Base-by-base conservation (phyloP, 2,113 vertebrate genomes). In the Scartelaos histophorus region DNA sequence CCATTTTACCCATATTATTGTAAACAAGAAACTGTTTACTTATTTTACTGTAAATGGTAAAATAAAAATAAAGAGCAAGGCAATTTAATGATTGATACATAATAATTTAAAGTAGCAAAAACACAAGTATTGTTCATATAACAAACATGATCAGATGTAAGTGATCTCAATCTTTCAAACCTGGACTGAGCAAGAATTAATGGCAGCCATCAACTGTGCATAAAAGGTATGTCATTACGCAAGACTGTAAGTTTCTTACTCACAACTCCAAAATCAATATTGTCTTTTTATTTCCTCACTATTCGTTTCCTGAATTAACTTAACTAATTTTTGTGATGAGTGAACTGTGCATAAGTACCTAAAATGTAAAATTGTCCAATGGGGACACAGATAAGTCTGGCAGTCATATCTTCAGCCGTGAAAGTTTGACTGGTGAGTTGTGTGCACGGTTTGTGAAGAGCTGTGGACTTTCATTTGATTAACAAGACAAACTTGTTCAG, bases 201-300 rank as follows among this genome's bases (percentile, higher is more conserved):
- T 84, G 57, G 60, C 54, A 74, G 66, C 34, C 29, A 76, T 29
- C 67, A 58, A 76, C 56, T 74, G 47, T 88, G 86, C 81, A 71
- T 76, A 67, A 75, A 69, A 86, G 79, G 74, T 81, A 85, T 88
- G 79, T 74, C 62, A 85, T 87, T 80, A 75, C 60, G 38, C 38
- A 43, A 43, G 38, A 43, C 38, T 38, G 38, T 7, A 70, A 58
- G 7, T 71, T 72, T 29, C 67, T 43, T 24, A 43, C 46, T 24
- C 58, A 21, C 60, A 69, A 54, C 67, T n/a, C 2, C 2, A 69
- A 72, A 57, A 47, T 67, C 35, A 61, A 0, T 79, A 43, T 25
- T 70, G 51, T 74, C 46, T 70, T 66, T 69, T 25, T 60, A 45
- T 51, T 29, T 2, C 38, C 45, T 16, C 16, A 66, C 46, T 9